Base-by-base conservation (phyloP, 2,888 invertebrate genomes). In the Volucella zonaria region DNA sequence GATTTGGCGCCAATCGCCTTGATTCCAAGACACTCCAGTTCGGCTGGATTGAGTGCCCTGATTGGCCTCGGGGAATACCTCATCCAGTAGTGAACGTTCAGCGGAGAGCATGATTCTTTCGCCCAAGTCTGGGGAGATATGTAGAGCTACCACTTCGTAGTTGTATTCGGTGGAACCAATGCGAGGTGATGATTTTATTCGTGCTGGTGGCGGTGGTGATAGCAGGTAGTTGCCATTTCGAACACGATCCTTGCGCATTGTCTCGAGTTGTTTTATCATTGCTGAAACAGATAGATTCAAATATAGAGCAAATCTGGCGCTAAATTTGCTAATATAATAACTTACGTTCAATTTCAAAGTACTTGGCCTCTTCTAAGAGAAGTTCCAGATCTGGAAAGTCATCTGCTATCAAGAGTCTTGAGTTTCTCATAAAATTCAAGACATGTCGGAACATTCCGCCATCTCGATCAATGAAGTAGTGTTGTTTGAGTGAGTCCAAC, bases 401-500 rank as follows among this genome's bases (percentile, higher is more conserved):
- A 31, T 95, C 95, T 0, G 98, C 97, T 88, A 99, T 94, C 85
- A 97, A 93, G 70, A 98, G 94, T 89, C 96, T 95, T 81, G 97
- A 96, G 91, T 98, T 97, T 89, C 99, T 94, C 94, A 99, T 95
- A 92, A 97, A 99, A 93, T 99, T 99, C 86, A 99, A 94, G 89
- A 99, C 97, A 92, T 99, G 98, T 23, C 99, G 95, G 93, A 99
- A 99, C 96, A 98, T 97, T 87, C 96, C 97, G 3, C 99, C 99
- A 91, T 99, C 99, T 62, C 99, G 94, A 93, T 99, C 99, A 89
- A 99, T 98, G 93, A 99, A 99, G 92, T 99, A 99, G 91, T 99
- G 98, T 91, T 99, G 99, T 92, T 99, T 99, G 88, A 99, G 92
- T 4, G 97, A 97, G 91, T 99, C 99, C 91, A 99, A 93, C 14